Evolutionary conservation across 2,113 vertebrate genomes (phyloP), one percentile per base, ranked within the genome.

Genomic region (Calidris pygmaea): DNA sequence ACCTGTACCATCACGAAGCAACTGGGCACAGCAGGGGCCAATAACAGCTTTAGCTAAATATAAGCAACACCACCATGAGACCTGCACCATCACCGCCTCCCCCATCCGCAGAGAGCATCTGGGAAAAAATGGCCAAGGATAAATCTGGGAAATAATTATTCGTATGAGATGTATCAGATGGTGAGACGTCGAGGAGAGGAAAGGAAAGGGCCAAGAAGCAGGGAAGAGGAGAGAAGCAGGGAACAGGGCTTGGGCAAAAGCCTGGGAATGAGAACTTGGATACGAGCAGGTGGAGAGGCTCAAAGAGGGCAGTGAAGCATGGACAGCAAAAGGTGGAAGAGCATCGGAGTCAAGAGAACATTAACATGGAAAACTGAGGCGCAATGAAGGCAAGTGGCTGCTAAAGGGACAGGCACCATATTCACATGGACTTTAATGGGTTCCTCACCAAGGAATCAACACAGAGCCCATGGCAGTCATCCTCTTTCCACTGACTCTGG

Each of bases 291-390:
- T 3, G 7, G 23, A 70, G 32, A 20, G 8, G 11, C 14, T 56
- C 59, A 21, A 29, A 43, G 39, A 1, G 2, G 11, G 11, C 34
- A 41, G 37, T 7, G 34, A 77, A 52, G 14, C 1, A 0, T 7
- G 8, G 77, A 45, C 21, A 87, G 16, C 26, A 55, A 39, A 65
- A 70, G 34, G 10, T 29, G 20, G 37, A 58, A 41, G 26, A 53
- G 4, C 22, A 48, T 35, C 1, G 0, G 27, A 52, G 50, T 6
- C 15, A 48, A 30, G 37, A 70, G 37, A 78, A 21, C 22, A 32
- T 39, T 5, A 37, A 21, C 6, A 13, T 8, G 47, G 29, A 43
- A 79, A 67, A 26, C 11, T 5, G n/a, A 43, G 15, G 39, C 35
- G 53, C 21, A 26, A 32, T 1, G 14, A 56, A 67, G 29, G 6